Base-by-base conservation (phyloP, 2,888 invertebrate species). In the Phengaris alcon region DNA sequence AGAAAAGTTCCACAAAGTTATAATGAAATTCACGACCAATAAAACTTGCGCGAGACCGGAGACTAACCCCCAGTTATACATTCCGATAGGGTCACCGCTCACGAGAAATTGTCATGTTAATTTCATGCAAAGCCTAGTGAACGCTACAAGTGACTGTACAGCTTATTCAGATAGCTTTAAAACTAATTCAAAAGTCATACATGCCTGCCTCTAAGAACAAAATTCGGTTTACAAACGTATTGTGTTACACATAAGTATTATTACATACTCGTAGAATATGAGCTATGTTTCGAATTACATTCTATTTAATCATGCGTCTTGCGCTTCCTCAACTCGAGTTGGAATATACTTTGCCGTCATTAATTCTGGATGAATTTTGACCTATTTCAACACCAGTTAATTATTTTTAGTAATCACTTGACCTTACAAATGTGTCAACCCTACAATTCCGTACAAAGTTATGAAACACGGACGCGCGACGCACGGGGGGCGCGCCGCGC, bases 1-100 rank as follows among this genome's bases (percentile, higher is more conserved):
- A 64, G 12, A 64, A 35, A 64, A 64, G 35, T 64, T 64, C 35
- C 6, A 12, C 88, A 86, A 92, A 93, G 89, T 93, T 92, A 92
- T 93, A 93, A 92, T 92, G 91, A 92, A 93, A 92, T 93, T 92
- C 93, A 91, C 90, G 86, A 92, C 91, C 92, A 92, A 93, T 93
- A 91, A 92, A 93, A 93, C 91, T 92, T 92, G 89, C 88, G 89
- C 35, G 35, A 35, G 3, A 35, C 51, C 48, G 90, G 90, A 87
- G 89, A 89, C 90, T 89, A 91, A 91, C 90, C 90, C 89, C 90
- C 86, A 87, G 88, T 88, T 89, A 90, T 90, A 91, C 89, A 90
- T 89, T 89, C 83, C 15, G 9, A 6, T 83, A 89, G 90, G 89
- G 90, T 81, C 89, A 87, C 77, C 84, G 68, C 76, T 59, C 52